Base-by-base conservation (phyloP, 30 jellyfish, hydroid and myxozoan species). In the Phacellophora camtschatica region DNA sequence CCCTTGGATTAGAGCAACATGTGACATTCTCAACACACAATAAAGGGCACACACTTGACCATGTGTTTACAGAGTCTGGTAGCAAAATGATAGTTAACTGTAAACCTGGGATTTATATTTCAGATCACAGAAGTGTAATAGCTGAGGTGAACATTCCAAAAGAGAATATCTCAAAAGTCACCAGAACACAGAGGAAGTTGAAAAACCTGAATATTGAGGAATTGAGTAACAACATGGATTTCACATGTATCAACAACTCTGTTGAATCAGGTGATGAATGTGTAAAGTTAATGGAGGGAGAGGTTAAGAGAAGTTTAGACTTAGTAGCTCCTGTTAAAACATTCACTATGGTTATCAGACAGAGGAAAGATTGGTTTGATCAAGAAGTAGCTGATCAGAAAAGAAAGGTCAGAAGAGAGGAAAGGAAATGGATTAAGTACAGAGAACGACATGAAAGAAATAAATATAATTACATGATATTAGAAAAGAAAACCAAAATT, bases 321-420 rank as follows among this genome's bases (percentile, higher is more conserved):
- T 2, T 65, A 28, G 79, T 65, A 13, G 79, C 62, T 65, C 79
- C 79, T 65, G 79, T 65, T 65, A 65, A 65, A 34, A 65, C 61
- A 65, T 65, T 65, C 79, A 65, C 28, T 65, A 42, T 65, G 59
- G 80, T 36, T 0, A 3, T 65, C 80, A 65, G 80, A 65, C 62
- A 65, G 62, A 65, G 80, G 64, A 65, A 65, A 0, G 80, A 65
- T 27, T 65, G 80, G 80, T 36, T 65, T 65, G 80, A 65, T 35
- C 62, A 65, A 65, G 80, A 65, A 65, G 80, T 65, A 0, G 24
- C 80, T 65, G 80, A 39, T 65, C 80, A 65, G 80, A 65, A 65
- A 65, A 65, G 80, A 65, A 65, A 65, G 62, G 80, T 65, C 80
- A 65, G 62, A 65, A 65, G 80, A 65, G 80, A 65, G 61, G 48